These are phyloP conservation scores for Cephus sareptanus DNA, from an alignment of 2,888 invertebrate genomes.

Conservation along the genomic window DNA sequence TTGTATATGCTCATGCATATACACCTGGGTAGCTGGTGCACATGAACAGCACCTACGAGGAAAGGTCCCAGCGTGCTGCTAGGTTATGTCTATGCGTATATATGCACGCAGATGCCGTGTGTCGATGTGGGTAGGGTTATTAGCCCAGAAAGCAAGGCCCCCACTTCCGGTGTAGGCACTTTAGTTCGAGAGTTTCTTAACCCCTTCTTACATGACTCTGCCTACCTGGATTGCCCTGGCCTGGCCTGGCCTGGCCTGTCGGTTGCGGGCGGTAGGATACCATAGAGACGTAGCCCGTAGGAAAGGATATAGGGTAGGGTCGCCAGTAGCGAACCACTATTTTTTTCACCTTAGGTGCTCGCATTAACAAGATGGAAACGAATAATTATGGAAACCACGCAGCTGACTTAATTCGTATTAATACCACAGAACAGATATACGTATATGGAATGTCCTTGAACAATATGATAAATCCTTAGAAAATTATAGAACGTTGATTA, in stretches of 20 bases:
- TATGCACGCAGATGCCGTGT: slow-evolving; percentile 50
- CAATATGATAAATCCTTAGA: neutral
- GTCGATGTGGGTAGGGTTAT: slow-evolving; percentile 65
- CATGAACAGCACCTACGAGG: slow-evolving; percentile 15
- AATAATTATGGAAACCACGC: neutral
- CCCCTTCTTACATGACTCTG: slow-evolving; percentile 58
- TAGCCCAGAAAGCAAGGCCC: slow-evolving; percentile 67
- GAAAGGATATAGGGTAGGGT: slow-evolving; percentile 4
- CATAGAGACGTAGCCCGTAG: slow-evolving; percentile 14
- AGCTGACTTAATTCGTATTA: neutral
- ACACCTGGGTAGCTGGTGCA: slow-evolving; percentile 13
- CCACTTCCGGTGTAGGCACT: slow-evolving; percentile 65
- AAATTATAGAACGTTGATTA: neutral
- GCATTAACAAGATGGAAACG: neutral
- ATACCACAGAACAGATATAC: neutral
- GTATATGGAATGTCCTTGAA: neutral
- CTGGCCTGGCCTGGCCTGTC: slow-evolving; percentile 37
- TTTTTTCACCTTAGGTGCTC: slow-evolving; percentile 1
- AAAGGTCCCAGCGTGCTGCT: neutral
- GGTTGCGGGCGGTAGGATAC: slow-evolving; percentile 48
- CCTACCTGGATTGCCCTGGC: slow-evolving; percentile 37
- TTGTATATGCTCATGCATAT: slow-evolving; percentile 11
- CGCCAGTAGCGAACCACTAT: slow-evolving; percentile 2
- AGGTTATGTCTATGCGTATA: slow-evolving; percentile 17
- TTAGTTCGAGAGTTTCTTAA: slow-evolving; percentile 65